Conservation (phyloP, 2,113 vertebrate species). For the Oxyruncus cristatus region DNA sequence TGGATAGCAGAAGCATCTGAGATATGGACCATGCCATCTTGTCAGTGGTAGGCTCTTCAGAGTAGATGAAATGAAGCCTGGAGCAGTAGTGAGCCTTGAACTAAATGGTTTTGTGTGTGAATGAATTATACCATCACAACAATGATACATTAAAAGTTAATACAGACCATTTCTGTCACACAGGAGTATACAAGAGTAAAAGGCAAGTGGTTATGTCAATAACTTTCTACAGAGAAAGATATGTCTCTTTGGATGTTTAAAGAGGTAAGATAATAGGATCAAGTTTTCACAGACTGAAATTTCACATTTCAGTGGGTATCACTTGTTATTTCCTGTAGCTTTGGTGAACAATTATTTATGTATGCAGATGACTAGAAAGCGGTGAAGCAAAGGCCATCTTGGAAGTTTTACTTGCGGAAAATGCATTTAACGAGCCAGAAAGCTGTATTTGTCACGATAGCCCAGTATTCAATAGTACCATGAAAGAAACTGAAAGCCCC, state of each 20-base stretch:
- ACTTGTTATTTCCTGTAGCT: background rate
- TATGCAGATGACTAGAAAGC: background rate
- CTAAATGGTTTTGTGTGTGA: background rate
- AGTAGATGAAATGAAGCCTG: background rate
- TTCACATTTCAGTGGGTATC: background rate
- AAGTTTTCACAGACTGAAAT: background rate
- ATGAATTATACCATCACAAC: background rate
- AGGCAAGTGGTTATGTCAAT: background rate
- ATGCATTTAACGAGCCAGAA: background rate
- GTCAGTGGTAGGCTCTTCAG: background rate
- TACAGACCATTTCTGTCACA: background rate
- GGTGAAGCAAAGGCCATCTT: background rate
- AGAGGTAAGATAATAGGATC: background rate
- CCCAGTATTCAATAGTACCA: background rate
- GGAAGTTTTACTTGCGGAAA: background rate
- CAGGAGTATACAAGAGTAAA: background rate
- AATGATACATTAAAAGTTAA: background rate
- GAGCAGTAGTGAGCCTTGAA: background rate
- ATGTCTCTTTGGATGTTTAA: background rate
- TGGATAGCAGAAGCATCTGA: background rate
- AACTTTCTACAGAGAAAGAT: background rate
- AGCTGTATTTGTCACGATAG: background rate
- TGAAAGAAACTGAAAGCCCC: background rate
- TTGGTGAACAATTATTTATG: background rate
- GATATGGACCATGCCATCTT: background rate